Evolutionary conservation across 2,113 vertebrate species (phyloP).

Genomic region (Salvator merianae): DNA sequence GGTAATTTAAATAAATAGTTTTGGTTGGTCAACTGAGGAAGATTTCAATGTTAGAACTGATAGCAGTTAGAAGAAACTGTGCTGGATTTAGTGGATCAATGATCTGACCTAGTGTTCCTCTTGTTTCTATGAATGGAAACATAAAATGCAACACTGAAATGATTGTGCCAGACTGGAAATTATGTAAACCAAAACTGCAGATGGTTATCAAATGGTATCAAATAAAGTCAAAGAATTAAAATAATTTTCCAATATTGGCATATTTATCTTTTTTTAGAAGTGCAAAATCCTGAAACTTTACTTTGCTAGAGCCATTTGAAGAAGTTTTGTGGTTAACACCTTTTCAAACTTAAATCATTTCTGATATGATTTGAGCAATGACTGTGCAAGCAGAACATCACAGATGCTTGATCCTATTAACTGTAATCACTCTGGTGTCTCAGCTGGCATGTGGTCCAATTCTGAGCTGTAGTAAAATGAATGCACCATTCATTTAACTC

Average conservation of each 20-base stretch:
- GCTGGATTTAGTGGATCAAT: neutral
- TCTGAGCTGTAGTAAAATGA: conserved; percentile 30
- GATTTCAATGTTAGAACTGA: no score
- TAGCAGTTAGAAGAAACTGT: no score
- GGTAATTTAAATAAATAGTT: no score
- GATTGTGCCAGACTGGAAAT: rapidly evolving
- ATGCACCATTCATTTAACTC: conserved; percentile 53
- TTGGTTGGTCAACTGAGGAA: no score
- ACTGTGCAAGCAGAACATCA: conserved; percentile 30
- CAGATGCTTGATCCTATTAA: conserved; percentile 47
- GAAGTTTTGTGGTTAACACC: neutral
- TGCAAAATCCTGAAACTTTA: neutral
- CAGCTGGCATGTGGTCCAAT: conserved; percentile 28
- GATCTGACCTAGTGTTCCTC: neutral
- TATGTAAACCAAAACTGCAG: neutral
- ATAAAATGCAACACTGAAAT: neutral
- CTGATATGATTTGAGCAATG: conserved; percentile 14
- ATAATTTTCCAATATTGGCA: neutral
- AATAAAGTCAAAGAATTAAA: neutral
- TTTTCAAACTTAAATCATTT: conserved; percentile 30
- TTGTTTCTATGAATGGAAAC: neutral
- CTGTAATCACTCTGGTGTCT: conserved; percentile 22
- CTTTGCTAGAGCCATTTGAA: neutral
- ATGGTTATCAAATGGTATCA: neutral
- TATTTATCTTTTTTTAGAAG: neutral